Conservation (phyloP, 2,113 vertebrate genomes). For the Ovibos moschatus region DNA sequence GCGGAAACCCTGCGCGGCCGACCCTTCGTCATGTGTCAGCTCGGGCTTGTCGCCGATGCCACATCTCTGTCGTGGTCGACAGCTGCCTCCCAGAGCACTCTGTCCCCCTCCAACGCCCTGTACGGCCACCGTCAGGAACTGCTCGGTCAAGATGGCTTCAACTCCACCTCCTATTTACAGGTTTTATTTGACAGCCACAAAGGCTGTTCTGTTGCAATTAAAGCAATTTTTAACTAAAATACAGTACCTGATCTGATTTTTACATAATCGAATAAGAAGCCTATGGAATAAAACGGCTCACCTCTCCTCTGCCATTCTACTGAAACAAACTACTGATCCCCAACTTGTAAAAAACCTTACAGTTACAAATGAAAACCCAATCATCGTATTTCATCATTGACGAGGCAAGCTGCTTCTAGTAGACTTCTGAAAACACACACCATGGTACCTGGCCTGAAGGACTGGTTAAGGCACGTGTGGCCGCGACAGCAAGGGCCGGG, state of each 20-base stretch:
- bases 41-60: slow-evolving; percentile 60
- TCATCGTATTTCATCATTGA: slow-evolving; percentile 73
- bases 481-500: slow-evolving; percentile 75
- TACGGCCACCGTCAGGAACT: slow-evolving; percentile 63
- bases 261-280: slow-evolving; percentile 82
- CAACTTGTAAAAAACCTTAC: slow-evolving; percentile 78
- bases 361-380: slow-evolving; percentile 80
- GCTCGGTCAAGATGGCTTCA: slow-evolving; percentile 72
- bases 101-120: slow-evolving; percentile 51
- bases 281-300: slow-evolving; percentile 82
- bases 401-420: slow-evolving; percentile 76
- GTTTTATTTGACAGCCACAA: slow-evolving; percentile 68
- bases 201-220: slow-evolving; percentile 74
- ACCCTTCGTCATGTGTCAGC: neutral
- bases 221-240: slow-evolving; percentile 81
- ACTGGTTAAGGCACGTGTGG: slow-evolving; percentile 96
- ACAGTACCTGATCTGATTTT: slow-evolving; percentile 87
- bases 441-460: slow-evolving; percentile 81
- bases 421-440: slow-evolving; percentile 71
- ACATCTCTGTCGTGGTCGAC: slow-evolving; percentile 49
- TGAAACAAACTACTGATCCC: slow-evolving; percentile 75
- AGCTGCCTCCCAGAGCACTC: slow-evolving; percentile 57
- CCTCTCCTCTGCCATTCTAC: slow-evolving; percentile 77
- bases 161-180: slow-evolving; percentile 74
- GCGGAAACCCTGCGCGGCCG: neutral